phyloP scores from a whole-genome alignment of 2,797 vertebrate species.

The Microcaecilia unicolor region DNA sequence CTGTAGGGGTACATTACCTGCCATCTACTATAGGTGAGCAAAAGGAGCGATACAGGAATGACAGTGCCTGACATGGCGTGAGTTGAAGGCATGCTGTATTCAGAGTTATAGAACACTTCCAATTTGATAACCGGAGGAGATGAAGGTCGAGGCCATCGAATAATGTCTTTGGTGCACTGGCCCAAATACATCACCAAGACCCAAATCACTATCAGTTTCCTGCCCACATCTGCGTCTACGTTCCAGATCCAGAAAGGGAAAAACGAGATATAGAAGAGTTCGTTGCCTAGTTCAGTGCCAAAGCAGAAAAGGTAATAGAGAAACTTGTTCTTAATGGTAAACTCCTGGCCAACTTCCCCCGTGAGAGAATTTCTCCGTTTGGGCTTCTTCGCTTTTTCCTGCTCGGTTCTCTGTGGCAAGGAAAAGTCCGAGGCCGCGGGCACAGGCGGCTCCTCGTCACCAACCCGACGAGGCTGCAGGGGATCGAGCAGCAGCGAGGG shows the following conservation, averaged over 20 bases:
- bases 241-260: constrained; percentile 93
- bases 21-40: constrained; percentile 81
- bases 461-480: neutral
- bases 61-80: constrained; percentile 96
- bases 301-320: constrained; percentile 82
- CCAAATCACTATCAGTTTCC: constrained; percentile 82
- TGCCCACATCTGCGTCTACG: constrained; percentile 75
- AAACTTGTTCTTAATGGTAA: constrained; percentile 65
- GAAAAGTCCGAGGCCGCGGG: constrained; percentile 27
- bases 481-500: neutral
- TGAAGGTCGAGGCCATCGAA: constrained; percentile 82
- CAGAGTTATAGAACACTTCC: constrained; percentile 94
- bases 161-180: constrained; percentile 91
- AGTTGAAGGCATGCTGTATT: constrained; percentile 97
- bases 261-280: constrained; percentile 88
- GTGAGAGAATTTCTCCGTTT: constrained; percentile 85
- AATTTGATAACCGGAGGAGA: constrained; percentile 91
- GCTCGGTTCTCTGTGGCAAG: neutral
- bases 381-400: neutral
- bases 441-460: constrained; percentile 10
- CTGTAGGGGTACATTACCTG: constrained; percentile 66
- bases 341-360: constrained; percentile 69
- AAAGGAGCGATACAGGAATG: constrained; percentile 79
- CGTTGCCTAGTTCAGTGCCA: constrained; percentile 91
- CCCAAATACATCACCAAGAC: constrained; percentile 96